Percentiles rank a stretch among this genome's conserved stretches.
These are phyloP conservation scores for Babylonia areolata DNA, from an alignment of 1,140 invertebrate species.

Conservation along the genomic window DNA sequence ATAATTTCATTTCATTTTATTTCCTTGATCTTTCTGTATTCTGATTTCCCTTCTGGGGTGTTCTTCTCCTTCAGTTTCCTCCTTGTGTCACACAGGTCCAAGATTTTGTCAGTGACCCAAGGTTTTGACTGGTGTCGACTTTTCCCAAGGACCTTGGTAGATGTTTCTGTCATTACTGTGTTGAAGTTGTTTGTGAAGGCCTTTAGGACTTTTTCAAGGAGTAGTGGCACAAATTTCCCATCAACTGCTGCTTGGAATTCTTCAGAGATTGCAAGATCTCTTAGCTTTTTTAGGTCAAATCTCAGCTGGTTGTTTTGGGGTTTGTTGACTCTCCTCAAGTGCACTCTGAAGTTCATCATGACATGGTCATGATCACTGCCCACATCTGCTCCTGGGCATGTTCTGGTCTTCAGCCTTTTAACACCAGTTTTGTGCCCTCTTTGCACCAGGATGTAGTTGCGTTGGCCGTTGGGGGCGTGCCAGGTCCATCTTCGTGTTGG, in stretches of 20 bases:
- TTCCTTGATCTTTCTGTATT: no score
- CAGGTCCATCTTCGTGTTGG: background rate
- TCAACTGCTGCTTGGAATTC: background rate
- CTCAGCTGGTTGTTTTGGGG: background rate
- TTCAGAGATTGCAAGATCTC: background rate
- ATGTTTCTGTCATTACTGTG: background rate
- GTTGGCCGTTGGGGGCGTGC: background rate
- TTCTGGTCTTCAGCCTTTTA: background rate
- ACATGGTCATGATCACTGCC: no score
- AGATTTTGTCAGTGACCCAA: no score
- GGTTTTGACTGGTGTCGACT: no score
- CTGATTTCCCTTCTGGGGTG: no score
- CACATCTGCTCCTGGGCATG: background rate
- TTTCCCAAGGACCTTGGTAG: background rate
- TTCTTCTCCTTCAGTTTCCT: no score
- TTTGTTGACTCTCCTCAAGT: background rate
- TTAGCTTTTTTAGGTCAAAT: background rate
- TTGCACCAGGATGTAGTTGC: constrained; percentile 1
- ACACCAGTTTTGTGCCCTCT: background rate
- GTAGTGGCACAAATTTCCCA: background rate
- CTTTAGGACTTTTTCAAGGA: background rate
- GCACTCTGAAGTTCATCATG: background rate
- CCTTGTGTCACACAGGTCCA: no score
- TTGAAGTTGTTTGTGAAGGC: background rate
- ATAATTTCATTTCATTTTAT: no score